Evolutionary conservation across 2,113 vertebrate genomes (phyloP).

Genomic region (Ciconia maguari): DNA sequence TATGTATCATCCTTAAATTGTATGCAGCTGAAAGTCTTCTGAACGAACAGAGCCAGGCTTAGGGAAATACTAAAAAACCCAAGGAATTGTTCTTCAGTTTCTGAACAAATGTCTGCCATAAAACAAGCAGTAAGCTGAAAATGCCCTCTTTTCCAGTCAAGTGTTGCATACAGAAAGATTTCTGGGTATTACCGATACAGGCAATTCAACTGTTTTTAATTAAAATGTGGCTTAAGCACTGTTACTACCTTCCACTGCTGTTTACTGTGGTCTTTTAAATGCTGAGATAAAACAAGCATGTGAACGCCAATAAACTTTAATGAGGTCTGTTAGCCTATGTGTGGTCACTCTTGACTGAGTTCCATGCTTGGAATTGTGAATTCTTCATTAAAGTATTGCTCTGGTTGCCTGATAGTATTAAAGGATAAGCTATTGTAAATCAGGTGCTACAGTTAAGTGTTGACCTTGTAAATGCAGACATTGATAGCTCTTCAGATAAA

Average conservation of each 20-base stretch:
- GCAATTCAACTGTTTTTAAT: constrained; percentile 17
- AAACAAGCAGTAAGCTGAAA: neutral
- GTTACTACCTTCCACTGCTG: neutral
- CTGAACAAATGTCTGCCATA: neutral
- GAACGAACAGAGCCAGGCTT: neutral
- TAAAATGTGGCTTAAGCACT: neutral
- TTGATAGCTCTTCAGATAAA: neutral
- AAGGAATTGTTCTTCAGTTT: neutral
- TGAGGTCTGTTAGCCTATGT: neutral
- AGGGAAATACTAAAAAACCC: neutral
- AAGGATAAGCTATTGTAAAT: constrained; percentile 21
- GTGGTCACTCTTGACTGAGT: neutral
- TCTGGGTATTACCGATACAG: neutral
- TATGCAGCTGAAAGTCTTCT: neutral
- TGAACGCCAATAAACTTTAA: neutral
- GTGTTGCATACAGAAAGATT: neutral
- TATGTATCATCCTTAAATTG: neutral
- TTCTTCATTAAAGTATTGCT: constrained; percentile 2
- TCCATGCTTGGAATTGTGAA: constrained; percentile 20
- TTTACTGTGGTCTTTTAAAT: neutral
- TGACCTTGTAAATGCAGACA: constrained; percentile 6
- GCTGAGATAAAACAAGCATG: neutral
- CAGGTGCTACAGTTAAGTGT: neutral
- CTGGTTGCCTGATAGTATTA: neutral
- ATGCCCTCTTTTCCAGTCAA: neutral